Evolutionary conservation across 2,113 vertebrate genomes (phyloP), one percentile per base, ranked within the genome.

Genomic region (Bubo blakistoni): DNA sequence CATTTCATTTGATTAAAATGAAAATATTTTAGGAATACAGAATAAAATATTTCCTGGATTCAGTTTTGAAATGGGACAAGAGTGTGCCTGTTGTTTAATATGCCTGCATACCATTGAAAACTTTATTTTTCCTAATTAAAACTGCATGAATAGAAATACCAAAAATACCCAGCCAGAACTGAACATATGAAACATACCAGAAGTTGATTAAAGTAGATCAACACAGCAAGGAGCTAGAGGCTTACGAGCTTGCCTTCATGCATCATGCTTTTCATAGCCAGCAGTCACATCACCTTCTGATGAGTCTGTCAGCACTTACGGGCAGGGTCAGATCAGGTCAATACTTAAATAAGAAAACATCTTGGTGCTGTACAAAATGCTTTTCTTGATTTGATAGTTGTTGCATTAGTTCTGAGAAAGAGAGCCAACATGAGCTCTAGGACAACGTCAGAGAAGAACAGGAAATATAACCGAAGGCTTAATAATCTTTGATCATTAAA

Each of bases 281-380:
- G 80, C 55, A 92, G 90, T 88, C 96, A 63, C 90, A 93, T 95
- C 94, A 90, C 94, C 94, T 83, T 73, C 71, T 94, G 94, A 81
- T 83, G 92, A 96, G 95, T 95, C 88, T 95, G 92, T 95, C 95
- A 93, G 82, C 0, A 2, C 55, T 78, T 63, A 8, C 58, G 74
- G 82, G 61, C 61, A 44, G 62, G 82, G 82, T 92, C 90, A 82
- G 65, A 52, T 71, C 86, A 85, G 90, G 91, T 84, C 89, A 95
- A 6, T 42, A 58, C 84, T 79, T 72, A 73, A 38, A 80, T 67
- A 44, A 47, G 92, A 73, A 94, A 94, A 80, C 25, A 30, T 95
- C 81, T 92, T 77, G 71, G 54, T 92, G 74, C 66, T 90, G 78
- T 87, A 87, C 70, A 49, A 91, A 82, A 69, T 65, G 20, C 71